phyloP scores from a whole-genome alignment of 1,140 invertebrate species.

The Lucilia sericata region DNA sequence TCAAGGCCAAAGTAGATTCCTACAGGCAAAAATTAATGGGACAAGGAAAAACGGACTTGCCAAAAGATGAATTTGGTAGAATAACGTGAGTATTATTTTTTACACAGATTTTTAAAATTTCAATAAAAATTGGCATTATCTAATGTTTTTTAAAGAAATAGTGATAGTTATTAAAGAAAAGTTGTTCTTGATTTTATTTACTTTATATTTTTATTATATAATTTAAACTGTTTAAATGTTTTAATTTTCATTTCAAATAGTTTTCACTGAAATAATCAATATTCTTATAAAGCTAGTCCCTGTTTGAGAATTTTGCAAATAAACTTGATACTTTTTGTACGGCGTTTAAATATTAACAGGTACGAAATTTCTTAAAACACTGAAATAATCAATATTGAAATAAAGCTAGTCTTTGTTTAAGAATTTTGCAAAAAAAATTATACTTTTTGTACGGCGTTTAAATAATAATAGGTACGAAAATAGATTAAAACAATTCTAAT shows the following conservation, averaged over 20 bases:
- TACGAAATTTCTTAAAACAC: too few relatives aligned
- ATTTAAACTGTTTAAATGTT: neutral
- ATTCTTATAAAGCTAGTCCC: neutral
- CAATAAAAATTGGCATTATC: neutral
- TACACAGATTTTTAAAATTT: neutral
- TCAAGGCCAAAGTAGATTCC: slow-evolving; percentile 82
- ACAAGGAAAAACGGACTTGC: slow-evolving; percentile 69
- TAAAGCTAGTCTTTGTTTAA: too few relatives aligned
- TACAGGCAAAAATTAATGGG: slow-evolving; percentile 83
- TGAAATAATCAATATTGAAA: too few relatives aligned
- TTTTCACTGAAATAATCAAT: slow-evolving; percentile 22
- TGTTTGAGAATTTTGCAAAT: neutral
- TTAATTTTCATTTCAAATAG: neutral
- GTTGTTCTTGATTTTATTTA: neutral
- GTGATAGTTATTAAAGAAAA: neutral
- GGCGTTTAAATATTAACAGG: neutral
- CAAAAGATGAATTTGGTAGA: slow-evolving; percentile 81
- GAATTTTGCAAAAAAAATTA: too few relatives aligned
- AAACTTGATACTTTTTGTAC: neutral
- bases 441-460: too few relatives aligned
- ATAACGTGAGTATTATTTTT: slow-evolving; percentile 75
- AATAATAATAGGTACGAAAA: too few relatives aligned
- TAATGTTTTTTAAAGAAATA: neutral
- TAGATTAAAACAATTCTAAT: too few relatives aligned
- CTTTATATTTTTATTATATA: neutral